phyloP scores from a whole-genome alignment of 2,797 vertebrate genomes.

The Mus caroli region DNA sequence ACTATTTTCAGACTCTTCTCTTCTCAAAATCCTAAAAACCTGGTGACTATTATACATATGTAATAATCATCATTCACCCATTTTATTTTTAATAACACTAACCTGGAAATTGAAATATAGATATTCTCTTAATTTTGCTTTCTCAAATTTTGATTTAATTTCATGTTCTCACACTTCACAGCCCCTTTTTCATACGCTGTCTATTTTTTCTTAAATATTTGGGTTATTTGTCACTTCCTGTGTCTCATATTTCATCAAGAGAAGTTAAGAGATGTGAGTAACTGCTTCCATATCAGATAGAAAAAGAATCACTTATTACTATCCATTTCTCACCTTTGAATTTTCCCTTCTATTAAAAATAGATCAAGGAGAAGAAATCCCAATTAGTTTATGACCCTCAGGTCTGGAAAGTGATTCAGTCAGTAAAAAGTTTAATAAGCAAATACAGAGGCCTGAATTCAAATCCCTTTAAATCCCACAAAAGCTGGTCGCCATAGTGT shows the following conservation, averaged over 20 bases:
- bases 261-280: not conserved
- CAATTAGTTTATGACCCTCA: not conserved
- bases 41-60: not conserved
- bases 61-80: not conserved
- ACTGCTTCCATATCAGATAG: not conserved
- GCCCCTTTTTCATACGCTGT: not conserved
- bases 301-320: not conserved
- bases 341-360: slow-evolving; percentile 7
- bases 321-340: not conserved
- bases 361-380: not conserved
- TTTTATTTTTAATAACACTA: not conserved
- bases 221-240: not conserved
- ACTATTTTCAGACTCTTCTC: not conserved
- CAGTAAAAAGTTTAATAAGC: not conserved
- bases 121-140: not conserved
- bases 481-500: not conserved
- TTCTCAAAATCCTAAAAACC: not conserved
- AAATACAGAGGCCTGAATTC: not conserved
- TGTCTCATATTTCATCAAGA: slow-evolving; percentile 14
- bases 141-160: not conserved
- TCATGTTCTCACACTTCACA: not conserved
- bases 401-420: not conserved
- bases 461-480: not conserved
- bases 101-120: not conserved
- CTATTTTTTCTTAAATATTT: slow-evolving; percentile 52